Conservation (phyloP, 2,888 invertebrate genomes). For the Andrena praecox region DNA sequence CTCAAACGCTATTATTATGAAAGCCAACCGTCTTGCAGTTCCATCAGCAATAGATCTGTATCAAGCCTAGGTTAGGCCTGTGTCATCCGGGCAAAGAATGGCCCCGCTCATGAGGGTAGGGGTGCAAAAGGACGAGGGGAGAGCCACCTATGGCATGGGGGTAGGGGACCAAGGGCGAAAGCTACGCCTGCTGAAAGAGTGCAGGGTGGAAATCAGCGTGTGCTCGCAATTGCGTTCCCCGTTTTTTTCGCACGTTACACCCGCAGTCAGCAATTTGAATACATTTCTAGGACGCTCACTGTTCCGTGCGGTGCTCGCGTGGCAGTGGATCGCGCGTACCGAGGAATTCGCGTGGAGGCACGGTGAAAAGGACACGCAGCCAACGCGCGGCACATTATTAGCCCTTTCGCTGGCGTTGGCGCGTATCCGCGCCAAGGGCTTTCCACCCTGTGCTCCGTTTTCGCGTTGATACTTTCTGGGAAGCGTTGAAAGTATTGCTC, state of each 20-base stretch:
- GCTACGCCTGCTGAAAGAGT: neutral
- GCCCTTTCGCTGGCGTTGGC: too few species aligned
- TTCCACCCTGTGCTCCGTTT: too few species aligned
- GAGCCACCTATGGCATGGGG: neutral
- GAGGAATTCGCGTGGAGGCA: neutral
- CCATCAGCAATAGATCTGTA: too few species aligned
- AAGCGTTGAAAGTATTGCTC: too few species aligned
- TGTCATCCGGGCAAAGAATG: neutral
- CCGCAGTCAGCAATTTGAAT: conserved; percentile 9
- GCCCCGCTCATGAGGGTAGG: neutral
- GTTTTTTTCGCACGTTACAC: conserved; percentile 5
- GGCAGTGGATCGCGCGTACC: neutral
- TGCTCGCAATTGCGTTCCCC: conserved; percentile 3
- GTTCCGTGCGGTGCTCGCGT: neutral
- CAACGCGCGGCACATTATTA: too few species aligned
- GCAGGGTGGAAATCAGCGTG: neutral
- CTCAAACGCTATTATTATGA: too few species aligned
- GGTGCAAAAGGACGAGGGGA: neutral
- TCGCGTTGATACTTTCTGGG: too few species aligned
- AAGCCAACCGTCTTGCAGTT: too few species aligned
- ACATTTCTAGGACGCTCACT: conserved; percentile 7
- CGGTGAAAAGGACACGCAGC: neutral
- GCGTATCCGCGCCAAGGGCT: too few species aligned
- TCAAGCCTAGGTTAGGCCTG: neutral
- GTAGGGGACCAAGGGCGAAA: conserved; percentile 2